phyloP scores from a whole-genome alignment of 1,140 invertebrate species.

The Solen grandis region DNA sequence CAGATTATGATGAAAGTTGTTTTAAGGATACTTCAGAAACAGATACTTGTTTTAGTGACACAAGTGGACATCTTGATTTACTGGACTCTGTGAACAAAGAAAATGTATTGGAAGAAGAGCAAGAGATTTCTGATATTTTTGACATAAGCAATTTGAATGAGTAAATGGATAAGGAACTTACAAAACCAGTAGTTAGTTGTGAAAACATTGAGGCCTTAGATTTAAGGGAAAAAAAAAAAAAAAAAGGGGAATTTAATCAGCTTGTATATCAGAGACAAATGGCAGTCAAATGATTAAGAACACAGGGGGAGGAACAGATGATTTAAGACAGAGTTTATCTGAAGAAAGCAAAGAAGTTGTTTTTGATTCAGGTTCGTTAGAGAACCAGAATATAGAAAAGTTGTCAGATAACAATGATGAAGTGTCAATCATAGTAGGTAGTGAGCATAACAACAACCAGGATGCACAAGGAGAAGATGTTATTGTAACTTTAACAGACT shows the following conservation, averaged over 20 bases:
- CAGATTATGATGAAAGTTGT: slow-evolving; percentile 43
- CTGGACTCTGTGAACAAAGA: neutral
- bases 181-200: too few relatives aligned
- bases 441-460: neutral
- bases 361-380: too few relatives aligned
- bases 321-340: too few relatives aligned
- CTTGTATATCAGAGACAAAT: neutral
- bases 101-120: neutral
- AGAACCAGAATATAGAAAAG: too few relatives aligned
- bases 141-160: neutral
- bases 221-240: neutral
- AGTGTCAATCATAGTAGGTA: neutral
- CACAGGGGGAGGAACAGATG: neutral
- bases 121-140: neutral
- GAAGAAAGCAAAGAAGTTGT: too few relatives aligned
- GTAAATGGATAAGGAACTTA: neutral
- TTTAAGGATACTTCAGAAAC: slow-evolving; percentile 7
- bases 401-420: too few relatives aligned
- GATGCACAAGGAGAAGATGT: neutral
- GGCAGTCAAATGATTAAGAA: neutral
- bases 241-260: neutral
- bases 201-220: too few relatives aligned
- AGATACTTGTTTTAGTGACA: neutral
- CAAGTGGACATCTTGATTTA: neutral
- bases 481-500: neutral